phyloP scores from a whole-genome alignment of 2,888 invertebrate species.

The Drosophila quinaria region DNA sequence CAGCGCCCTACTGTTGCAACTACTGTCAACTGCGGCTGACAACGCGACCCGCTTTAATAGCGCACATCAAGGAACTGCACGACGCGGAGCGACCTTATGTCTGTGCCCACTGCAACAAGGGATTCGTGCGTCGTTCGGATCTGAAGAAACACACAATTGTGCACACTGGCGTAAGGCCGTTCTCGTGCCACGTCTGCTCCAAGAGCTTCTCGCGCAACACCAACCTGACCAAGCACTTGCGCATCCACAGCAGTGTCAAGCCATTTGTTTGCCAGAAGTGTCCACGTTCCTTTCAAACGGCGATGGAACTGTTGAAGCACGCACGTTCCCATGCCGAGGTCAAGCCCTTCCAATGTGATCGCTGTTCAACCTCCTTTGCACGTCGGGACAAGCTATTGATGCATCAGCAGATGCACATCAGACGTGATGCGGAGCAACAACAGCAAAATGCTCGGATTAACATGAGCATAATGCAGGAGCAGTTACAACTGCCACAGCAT shows the following conservation, averaged over 20 bases:
- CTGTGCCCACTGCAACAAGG: slow-evolving; percentile 90
- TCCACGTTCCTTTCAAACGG: slow-evolving; percentile 90
- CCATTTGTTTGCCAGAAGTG: slow-evolving; percentile 91
- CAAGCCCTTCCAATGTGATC: slow-evolving; percentile 89
- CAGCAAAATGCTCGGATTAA: slow-evolving; percentile 50
- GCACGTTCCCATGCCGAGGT: slow-evolving; percentile 89
- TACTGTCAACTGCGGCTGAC: slow-evolving; percentile 79
- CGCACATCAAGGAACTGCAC: slow-evolving; percentile 89
- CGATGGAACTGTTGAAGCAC: slow-evolving; percentile 89
- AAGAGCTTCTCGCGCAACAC: slow-evolving; percentile 92
- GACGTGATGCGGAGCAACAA: slow-evolving; percentile 74
- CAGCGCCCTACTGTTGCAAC: slow-evolving; percentile 82
- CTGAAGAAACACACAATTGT: slow-evolving; percentile 91
- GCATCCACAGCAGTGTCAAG: slow-evolving; percentile 90
- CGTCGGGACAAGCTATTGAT: slow-evolving; percentile 89
- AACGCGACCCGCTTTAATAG: slow-evolving; percentile 85
- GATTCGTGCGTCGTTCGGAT: slow-evolving; percentile 90
- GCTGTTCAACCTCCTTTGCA: slow-evolving; percentile 89
- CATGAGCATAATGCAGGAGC: slow-evolving; percentile 29
- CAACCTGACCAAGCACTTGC: slow-evolving; percentile 91
- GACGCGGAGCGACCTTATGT: slow-evolving; percentile 90
- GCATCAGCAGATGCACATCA: slow-evolving; percentile 88
- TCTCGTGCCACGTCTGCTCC: slow-evolving; percentile 90
- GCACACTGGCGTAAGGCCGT: slow-evolving; percentile 91
- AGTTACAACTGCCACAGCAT: slow-evolving; percentile 60